Base-by-base conservation (phyloP, 2,113 vertebrate genomes). In the Orycteropus afer region DNA sequence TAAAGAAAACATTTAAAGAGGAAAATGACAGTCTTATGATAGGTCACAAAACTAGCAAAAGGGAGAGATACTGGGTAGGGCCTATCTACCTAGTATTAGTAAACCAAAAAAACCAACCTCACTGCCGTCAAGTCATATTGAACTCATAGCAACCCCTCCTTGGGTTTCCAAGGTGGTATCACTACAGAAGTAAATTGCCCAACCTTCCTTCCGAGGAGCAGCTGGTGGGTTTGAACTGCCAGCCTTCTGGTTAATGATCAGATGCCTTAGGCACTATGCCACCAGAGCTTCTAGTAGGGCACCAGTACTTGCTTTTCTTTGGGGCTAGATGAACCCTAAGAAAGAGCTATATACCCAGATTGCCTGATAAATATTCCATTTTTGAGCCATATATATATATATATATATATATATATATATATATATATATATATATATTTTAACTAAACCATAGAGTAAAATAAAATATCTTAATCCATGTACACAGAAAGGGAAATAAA, bases 1-100 rank as follows among this genome's bases (percentile, higher is more conserved):
- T 51, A 86, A 73, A 89, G 53, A 40, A 77, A 90, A 67, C 27
- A 67, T 73, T 95, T 57, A 74, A 89, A 76, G 63, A 74, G 42
- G 25, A 61, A 71, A 45, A 53, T 27, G 61, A 73, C 15, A 55
- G 45, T 69, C 51, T 69, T 34, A 82, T 78, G 65, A 90, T 34
- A 78, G 63, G 23, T 89, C 77, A 23, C 55, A 42, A 78, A 95
- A 89, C 37, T 11, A 86, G 37, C 7, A 51, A 29, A 79, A 69
- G n/a, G 14, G n/a, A 94, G 49, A 83, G 63, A 82, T 9, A 22
- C 45, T 40, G 8, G 23, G 4, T 53, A 81, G 59, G 83, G 45
- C 77, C 15, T 23, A 23, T 67, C 13, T 34, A 18, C 34, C 10
- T 67, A 67, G 12, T 67, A n/a, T n/a, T n/a, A n/a, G n/a, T n/a